Base-by-base conservation (phyloP, 2,888 invertebrate species). In the Leptothorax acervorum region DNA sequence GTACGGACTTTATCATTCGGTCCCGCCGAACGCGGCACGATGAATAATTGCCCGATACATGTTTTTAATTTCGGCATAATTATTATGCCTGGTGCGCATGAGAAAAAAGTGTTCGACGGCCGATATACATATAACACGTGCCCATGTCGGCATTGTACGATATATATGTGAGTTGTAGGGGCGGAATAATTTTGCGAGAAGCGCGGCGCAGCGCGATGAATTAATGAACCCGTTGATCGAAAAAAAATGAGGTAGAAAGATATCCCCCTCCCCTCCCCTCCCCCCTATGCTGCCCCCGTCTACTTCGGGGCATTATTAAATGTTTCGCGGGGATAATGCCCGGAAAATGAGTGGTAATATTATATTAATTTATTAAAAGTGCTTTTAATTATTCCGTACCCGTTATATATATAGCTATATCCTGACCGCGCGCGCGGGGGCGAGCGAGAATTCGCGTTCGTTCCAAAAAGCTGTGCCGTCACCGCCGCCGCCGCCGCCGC, bases 321-420 rank as follows among this genome's bases (percentile, higher is more conserved):
- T 60, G 76, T 45, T 79, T 35, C 48, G 68, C 63, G 48, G n/a
- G 79, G 63, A 63, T 76, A 82, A 86, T 87, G 74, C 55, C 79
- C 12, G 65, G 63, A 42, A 53, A 81, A 65, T 62, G 79, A 62
- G 73, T 35, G 68, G 68, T 65, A 74, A 85, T 84, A 68, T 89
- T 81, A 71, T 82, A 87, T 86, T 85, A 83, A 88, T 87, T 90
- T 74, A 68, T 66, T 85, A 89, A 89, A 89, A 85, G 85, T 82
- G 78, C 87, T 82, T 85, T 88, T 87, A 87, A 90, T 90, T 90
- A 86, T 90, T 86, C 70, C 86, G 39, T 76, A 62, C 85, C 70
- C 86, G 85, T 87, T 87, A 84, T 23, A 23, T 23, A 23, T 23
- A 23, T 83, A 83, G 65, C 83, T 63, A 71, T 71, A 70, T 39